Evolutionary conservation across 2,888 invertebrate genomes (phyloP).

Genomic region (Tanypteryx hageni): DNA sequence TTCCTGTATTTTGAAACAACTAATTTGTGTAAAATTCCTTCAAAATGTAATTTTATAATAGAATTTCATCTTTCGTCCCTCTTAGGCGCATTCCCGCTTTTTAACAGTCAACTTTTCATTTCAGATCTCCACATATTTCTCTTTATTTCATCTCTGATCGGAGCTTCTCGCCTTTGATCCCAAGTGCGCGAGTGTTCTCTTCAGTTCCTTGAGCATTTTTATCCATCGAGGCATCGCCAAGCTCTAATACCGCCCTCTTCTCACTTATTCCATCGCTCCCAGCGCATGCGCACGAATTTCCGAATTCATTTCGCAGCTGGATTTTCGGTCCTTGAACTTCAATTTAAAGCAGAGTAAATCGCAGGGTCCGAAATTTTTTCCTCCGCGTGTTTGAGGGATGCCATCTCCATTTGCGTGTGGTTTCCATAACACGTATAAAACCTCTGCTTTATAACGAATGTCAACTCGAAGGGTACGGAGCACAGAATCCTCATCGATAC

Average conservation of each 20-base stretch:
- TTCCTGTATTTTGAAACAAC: no score
- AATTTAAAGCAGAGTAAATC: background rate
- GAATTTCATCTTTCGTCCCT: no score
- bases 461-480: background rate
- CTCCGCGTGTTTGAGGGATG: background rate
- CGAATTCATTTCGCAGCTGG: background rate
- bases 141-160: no score
- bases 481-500: background rate
- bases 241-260: background rate
- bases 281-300: background rate
- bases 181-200: background rate
- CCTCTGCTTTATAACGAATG: background rate
- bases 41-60: no score
- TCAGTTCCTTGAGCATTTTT: background rate
- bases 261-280: background rate
- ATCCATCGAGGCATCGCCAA: background rate
- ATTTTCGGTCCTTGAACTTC: conserved; percentile 9
- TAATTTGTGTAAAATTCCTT: no score
- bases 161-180: no score
- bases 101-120: no score
- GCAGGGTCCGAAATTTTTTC: background rate
- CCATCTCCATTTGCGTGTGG: background rate
- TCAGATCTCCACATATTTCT: no score
- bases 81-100: no score
- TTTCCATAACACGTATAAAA: background rate